Evolutionary conservation across 2,797 vertebrate species (phyloP).

Genomic region (Myotis vivesi): DNA sequence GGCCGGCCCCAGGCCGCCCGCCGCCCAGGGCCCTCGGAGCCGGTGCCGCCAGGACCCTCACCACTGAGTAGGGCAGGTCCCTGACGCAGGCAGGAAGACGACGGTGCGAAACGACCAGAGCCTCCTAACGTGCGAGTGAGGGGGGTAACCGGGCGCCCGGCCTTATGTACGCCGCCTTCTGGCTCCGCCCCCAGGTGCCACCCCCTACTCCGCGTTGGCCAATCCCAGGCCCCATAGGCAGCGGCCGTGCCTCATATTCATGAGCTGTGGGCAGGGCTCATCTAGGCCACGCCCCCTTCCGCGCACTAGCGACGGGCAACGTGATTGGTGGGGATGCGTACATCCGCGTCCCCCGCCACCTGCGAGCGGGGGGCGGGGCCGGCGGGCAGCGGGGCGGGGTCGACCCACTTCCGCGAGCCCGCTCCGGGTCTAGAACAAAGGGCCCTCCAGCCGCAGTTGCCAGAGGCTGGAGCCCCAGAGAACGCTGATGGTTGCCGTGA

Average conservation of each 20-base stretch:
- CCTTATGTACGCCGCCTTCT: constrained; percentile 54
- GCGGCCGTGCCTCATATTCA: background rate
- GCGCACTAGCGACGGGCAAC: background rate
- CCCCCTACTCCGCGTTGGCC: background rate
- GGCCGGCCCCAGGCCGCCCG: background rate
- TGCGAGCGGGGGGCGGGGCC: background rate
- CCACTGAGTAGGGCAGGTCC: constrained; percentile 74
- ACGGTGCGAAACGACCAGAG: background rate
- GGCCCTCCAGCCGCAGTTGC: background rate
- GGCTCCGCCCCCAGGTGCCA: constrained; percentile 43
- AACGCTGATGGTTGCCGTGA: background rate
- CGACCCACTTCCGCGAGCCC: constrained; percentile 55
- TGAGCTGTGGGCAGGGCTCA: fast-evolving
- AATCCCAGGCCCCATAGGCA: fast-evolving
- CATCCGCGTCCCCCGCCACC: background rate
- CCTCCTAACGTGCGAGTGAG: constrained; percentile 75
- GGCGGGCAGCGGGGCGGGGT: background rate
- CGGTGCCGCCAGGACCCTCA: constrained; percentile 63
- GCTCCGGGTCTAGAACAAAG: constrained; percentile 47
- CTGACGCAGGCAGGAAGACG: constrained; percentile 56
- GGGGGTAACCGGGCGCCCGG: constrained; percentile 43
- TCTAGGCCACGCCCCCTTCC: fast-evolving
- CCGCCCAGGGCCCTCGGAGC: constrained; percentile 24
- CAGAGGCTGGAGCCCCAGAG: fast-evolving
- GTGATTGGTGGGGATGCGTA: background rate